Percentiles rank a stretch among this genome's conserved stretches.
These are phyloP conservation scores for Pteropus rufus DNA, from an alignment of 2,797 vertebrate species.

Conservation along the genomic window DNA sequence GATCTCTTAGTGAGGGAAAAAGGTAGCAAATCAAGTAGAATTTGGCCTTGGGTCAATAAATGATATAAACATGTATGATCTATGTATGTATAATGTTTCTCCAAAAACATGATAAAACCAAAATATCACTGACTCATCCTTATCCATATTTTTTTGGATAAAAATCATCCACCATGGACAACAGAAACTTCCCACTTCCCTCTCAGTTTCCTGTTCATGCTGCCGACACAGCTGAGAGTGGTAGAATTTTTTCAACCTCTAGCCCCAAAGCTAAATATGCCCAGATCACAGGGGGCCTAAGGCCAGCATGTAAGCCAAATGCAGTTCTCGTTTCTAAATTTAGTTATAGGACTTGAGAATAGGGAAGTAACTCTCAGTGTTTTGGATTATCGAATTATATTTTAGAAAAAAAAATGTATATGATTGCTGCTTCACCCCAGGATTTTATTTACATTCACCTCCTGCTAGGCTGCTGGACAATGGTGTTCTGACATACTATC, in stretches of 20 bases:
- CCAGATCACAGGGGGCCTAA: neutral
- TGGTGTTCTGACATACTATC: neutral
- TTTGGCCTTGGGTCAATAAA: slow-evolving; percentile 63
- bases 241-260: neutral
- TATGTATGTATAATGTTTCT: slow-evolving; percentile 46
- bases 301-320: neutral
- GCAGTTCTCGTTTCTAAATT: neutral
- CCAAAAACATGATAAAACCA: slow-evolving; percentile 51
- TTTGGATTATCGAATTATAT: neutral
- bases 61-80: slow-evolving; percentile 48
- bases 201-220: neutral
- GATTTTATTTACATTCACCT: neutral
- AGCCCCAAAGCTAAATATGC: neutral
- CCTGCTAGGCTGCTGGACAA: neutral
- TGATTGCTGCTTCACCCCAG: neutral
- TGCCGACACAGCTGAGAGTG: neutral
- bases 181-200: neutral
- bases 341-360: neutral
- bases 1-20: slow-evolving; percentile 15
- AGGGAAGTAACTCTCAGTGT: neutral
- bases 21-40: slow-evolving; percentile 65
- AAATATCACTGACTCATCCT: slow-evolving; percentile 32
- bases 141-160: slow-evolving; percentile 2
- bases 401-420: neutral
- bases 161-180: neutral